Base-by-base conservation (phyloP, 2,113 vertebrate species). In the Blennius ocellaris region DNA sequence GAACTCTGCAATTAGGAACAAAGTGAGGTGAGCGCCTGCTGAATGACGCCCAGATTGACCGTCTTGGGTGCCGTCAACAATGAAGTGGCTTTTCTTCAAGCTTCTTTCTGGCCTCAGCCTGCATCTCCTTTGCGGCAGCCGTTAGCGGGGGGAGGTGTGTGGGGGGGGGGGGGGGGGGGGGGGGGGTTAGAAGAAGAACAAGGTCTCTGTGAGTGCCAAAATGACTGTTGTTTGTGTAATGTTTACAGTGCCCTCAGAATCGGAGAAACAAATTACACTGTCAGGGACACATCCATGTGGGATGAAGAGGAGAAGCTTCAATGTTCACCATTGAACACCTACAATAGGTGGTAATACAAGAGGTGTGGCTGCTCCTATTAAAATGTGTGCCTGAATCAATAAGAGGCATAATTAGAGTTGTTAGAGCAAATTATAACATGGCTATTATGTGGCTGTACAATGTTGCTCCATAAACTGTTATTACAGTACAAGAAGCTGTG, bases 361-460 rank as follows among this genome's bases (percentile, higher is more conserved):
- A 96, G 97, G 97, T 94, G 97, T 97, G 96, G 95, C 95, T 94
- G 94, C 94, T 95, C 94, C 95, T 97, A 97, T 98, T 98, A 98
- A 91, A 99, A 98, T 94, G 96, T 96, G 96, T 95, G 95, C 95
- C 95, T 93, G 96, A 97, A 98, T 98, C 97, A 97, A 99, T 99
- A 98, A 95, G 95, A 96, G 95, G 94, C 94, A 97, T 97, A 99
- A 98, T 98, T 98, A 95, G 96, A 97, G 97, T 97, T 97, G 96
- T 99, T 98, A 99, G 96, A 97, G 95, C 94, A 97, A 97, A 99
- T 99, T 99, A 97, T 97, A 97, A 98, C 95, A 92, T 93, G 93
- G 94, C 96, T 94, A 96, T 97, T 98, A 96, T 97, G 96, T 96
- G 94, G 93, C 95, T 94, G 92, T 95, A 97, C 96, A 96, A 95